A percentile compares a stretch with the other conserved stretches of the same genome.
Evolutionary conservation across 2,888 invertebrate species (phyloP).

Genomic region (Caenorhabditis drosophilae): DNA sequence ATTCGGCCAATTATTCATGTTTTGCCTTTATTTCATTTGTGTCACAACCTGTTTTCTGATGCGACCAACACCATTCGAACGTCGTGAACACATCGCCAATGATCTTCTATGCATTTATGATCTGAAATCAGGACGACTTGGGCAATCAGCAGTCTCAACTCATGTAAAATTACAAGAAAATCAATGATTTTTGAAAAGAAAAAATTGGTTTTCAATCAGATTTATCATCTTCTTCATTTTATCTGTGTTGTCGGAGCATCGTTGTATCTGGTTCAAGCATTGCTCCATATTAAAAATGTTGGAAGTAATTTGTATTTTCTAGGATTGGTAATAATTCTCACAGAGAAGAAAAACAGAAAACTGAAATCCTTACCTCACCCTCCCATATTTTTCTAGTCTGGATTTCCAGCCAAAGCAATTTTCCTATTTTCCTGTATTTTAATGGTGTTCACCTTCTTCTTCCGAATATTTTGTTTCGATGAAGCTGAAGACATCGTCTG

Average conservation of each 20-base stretch:
- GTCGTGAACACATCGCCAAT: slow-evolving; percentile 22
- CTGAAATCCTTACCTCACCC: background rate
- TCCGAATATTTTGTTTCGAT: slow-evolving; percentile 84
- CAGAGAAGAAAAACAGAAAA: background rate
- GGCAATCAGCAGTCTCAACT: slow-evolving; percentile 10
- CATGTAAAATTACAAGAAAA: background rate
- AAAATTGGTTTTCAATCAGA: slow-evolving; percentile 23
- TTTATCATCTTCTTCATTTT: slow-evolving; percentile 75
- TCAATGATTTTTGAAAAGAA: background rate
- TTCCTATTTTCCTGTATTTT: slow-evolving; percentile 90
- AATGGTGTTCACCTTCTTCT: slow-evolving; percentile 83
- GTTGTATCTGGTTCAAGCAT: slow-evolving; percentile 70
- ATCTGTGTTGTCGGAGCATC: slow-evolving; percentile 83
- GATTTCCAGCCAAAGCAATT: slow-evolving; percentile 87
- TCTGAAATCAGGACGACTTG: slow-evolving; percentile 19
- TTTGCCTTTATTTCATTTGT: slow-evolving; percentile 86
- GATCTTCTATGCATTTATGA: slow-evolving; percentile 33
- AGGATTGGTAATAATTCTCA: slow-evolving; percentile 78
- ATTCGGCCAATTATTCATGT: slow-evolving; percentile 80
- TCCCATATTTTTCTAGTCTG: slow-evolving; percentile 75
- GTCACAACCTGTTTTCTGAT: slow-evolving; percentile 86
- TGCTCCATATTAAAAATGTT: slow-evolving; percentile 77
- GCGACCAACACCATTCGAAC: slow-evolving; percentile 76
- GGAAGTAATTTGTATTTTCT: slow-evolving; percentile 92
- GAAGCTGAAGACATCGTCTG: slow-evolving; percentile 87